A percentile compares a stretch with the other conserved stretches of the same genome.
Conservation (phyloP, 2,888 invertebrate genomes). For the Xanthorhoe designata region DNA sequence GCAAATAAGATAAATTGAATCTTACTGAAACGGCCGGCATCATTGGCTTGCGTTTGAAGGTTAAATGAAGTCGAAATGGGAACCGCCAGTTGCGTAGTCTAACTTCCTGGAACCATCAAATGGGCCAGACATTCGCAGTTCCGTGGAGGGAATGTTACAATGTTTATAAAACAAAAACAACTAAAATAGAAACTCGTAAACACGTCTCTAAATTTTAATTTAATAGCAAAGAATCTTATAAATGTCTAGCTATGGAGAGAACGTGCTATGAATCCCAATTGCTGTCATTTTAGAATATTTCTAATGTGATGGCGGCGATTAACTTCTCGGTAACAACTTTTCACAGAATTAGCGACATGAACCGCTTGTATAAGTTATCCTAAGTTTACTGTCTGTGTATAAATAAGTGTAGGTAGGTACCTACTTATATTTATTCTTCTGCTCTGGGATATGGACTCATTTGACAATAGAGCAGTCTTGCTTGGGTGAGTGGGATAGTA, state of each 20-base stretch:
- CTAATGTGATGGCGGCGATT: conserved; percentile 42
- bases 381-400: no score
- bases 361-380: no score
- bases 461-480: no score
- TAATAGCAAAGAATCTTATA: conserved; percentile 17
- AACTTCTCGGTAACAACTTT: no score
- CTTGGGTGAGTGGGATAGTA: no score
- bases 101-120: conserved; percentile 67
- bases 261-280: conserved; percentile 19
- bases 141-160: conserved; percentile 51
- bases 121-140: conserved; percentile 62
- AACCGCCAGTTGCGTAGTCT: conserved; percentile 55
- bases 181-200: conserved; percentile 39
- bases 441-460: no score
- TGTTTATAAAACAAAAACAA: conserved; percentile 58
- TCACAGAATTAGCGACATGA: no score
- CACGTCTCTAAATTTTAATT: conserved; percentile 35
- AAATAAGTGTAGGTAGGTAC: no score
- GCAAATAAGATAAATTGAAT: conserved; percentile 65
- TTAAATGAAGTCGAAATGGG: conserved; percentile 67
- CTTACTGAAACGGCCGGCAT: conserved; percentile 53
- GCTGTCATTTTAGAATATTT: conserved; percentile 35
- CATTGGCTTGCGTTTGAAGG: conserved; percentile 73
- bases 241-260: conserved; percentile 11
- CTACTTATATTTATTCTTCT: no score